phyloP scores from a whole-genome alignment of 2,888 invertebrate genomes.

The Lissocephala sabroskyi region DNA sequence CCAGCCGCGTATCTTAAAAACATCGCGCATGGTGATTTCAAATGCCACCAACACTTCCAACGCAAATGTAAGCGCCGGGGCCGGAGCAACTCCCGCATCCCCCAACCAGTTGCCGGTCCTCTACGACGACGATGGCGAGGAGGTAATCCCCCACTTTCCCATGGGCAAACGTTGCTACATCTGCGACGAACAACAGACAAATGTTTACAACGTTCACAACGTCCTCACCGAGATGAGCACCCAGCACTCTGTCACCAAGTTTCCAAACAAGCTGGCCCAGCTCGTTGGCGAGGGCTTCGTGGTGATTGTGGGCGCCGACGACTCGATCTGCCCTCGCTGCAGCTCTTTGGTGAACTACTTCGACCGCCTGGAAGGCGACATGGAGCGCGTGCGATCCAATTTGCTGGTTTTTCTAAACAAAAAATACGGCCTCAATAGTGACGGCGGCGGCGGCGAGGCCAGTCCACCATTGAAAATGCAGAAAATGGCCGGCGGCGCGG shows the following conservation, averaged over 20 bases:
- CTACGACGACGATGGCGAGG: slow-evolving; percentile 35
- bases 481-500: slow-evolving; percentile 64
- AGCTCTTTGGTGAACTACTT: slow-evolving; percentile 72
- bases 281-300: slow-evolving; percentile 73
- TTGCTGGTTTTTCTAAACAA: slow-evolving; percentile 70
- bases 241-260: slow-evolving; percentile 71
- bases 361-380: slow-evolving; percentile 73
- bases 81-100: too few relatives aligned
- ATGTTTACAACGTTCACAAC: slow-evolving; percentile 63
- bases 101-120: slow-evolving; percentile 36
- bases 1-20: slow-evolving; percentile 71
- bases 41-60: slow-evolving; percentile 40
- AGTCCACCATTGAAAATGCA: slow-evolving; percentile 71
- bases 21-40: slow-evolving; percentile 36
- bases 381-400: slow-evolving; percentile 71
- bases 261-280: slow-evolving; percentile 74
- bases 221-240: slow-evolving; percentile 70
- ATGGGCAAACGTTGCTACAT: slow-evolving; percentile 69
- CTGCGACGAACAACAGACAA: slow-evolving; percentile 70
- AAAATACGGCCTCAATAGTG: slow-evolving; percentile 71
- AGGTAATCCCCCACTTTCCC: too few relatives aligned
- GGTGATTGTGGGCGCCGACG: slow-evolving; percentile 73
- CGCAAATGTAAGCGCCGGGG: slow-evolving; percentile 39
- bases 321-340: slow-evolving; percentile 73
- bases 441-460: slow-evolving; percentile 41